These are phyloP conservation scores for Plumapathes pennacea DNA, from an alignment of 92 coral and sea anemone species.

Conservation along the genomic window DNA sequence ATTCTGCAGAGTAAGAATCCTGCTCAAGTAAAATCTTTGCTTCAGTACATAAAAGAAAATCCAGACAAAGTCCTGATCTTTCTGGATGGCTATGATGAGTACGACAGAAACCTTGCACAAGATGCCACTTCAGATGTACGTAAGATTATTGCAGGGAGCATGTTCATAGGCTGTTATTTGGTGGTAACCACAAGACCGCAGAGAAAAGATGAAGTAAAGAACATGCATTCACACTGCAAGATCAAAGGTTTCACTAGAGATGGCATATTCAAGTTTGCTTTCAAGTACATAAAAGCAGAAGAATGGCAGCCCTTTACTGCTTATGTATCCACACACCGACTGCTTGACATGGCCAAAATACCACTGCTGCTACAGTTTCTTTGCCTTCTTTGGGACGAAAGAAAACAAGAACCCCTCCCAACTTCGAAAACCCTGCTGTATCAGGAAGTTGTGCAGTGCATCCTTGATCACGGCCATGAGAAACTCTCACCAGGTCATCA, in stretches of 20 bases:
- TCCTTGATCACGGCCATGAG: constrained; percentile 1
- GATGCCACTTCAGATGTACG: background rate
- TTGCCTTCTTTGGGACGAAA: constrained; percentile 14
- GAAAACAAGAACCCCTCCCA: background rate
- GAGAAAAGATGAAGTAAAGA: background rate
- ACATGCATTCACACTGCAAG: constrained; percentile 3
- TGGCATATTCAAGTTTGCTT: background rate
- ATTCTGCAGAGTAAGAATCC: background rate
- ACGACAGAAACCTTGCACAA: background rate
- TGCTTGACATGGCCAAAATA: constrained; percentile 2
- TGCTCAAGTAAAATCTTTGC: background rate
- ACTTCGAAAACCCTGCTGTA: constrained; percentile 1
- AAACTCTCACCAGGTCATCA: background rate
- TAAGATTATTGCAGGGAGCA: constrained; percentile 2
- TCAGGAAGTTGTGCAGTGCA: constrained; percentile 8
- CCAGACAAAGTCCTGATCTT: background rate
- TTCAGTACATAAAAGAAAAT: background rate
- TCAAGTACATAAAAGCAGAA: background rate
- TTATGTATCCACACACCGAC: background rate
- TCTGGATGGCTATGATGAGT: constrained; percentile 4
- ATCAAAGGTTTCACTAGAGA: background rate
- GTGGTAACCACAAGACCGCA: background rate
- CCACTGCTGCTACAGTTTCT: constrained; percentile 9
- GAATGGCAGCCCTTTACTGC: background rate
- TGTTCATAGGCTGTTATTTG: background rate